Base-by-base conservation (phyloP, 2,888 invertebrate species). In the Drosophila imparisetae region DNA sequence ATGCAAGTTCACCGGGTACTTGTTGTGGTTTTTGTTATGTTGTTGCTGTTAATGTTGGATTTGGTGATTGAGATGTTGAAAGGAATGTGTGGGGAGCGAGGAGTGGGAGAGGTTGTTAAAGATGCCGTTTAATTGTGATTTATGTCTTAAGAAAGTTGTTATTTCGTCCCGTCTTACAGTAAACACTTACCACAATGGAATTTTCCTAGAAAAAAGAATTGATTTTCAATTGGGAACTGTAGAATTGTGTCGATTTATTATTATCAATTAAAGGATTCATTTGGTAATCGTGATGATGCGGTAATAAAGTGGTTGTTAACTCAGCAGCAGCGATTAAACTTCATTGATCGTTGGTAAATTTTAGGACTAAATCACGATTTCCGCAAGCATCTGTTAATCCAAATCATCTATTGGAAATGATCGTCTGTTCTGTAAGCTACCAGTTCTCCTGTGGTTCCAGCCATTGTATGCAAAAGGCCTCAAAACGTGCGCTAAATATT, bases 401-500 rank as follows among this genome's bases (percentile, higher is more conserved):
- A 81, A 75, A 78, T 84, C 82, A 81, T 77, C 73, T 62, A 54
- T 54, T 45, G 18, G 63, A 48, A 40, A 38, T 21, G 78, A 59
- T 75, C 75, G 53, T 75, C 74, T 60, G 40, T 55, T 49, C 60
- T 18, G 15, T 4, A 34, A 42, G 60, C 54, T 77, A 48, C 48
- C 21, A 62, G 66, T 52, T 54, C 54, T 38, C 29, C 55, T 21
- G 64, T 53, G 42, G 50, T 58, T 53, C 50, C 54, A 38, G 21
- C 60, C 66, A 84, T 84, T 84, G 84, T 84, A 84, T 84, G 84
- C 85, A 81, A 84, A 83, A 74, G 65, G 48, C 48, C 63, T 54
- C 61, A 65, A 86, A 89, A 79, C 84, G 84, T 84, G 84, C 85
- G 82, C 82, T 79, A 81, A 89, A 84, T 89, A 84, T 84, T 87